These are phyloP conservation scores for Brachyopa scutellaris DNA, from an alignment of 2,888 invertebrate genomes.

Conservation along the genomic window DNA sequence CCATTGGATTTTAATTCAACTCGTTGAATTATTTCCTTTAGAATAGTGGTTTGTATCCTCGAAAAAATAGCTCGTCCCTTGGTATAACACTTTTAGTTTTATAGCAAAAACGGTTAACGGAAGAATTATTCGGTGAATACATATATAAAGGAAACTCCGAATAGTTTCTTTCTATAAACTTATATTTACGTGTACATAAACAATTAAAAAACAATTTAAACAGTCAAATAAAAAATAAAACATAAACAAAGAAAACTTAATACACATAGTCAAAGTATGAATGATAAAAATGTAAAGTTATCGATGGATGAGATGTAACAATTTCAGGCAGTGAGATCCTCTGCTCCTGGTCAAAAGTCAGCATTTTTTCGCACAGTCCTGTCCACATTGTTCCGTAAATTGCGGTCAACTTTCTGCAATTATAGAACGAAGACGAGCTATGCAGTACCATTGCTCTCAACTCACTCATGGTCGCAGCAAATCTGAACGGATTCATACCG, in stretches of 20 bases:
- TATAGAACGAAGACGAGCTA: conserved; percentile 13
- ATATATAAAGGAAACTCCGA: too few species aligned
- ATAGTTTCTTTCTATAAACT: too few species aligned
- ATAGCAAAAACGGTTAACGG: too few species aligned
- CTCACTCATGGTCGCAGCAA: conserved; percentile 70
- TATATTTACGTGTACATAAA: too few species aligned
- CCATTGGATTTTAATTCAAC: too few species aligned
- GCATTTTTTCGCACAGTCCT: conserved; percentile 77
- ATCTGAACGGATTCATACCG: conserved; percentile 76
- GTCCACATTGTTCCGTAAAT: conserved; percentile 76
- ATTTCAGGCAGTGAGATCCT: conserved; percentile 78
- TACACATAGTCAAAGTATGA: conserved; percentile 79
- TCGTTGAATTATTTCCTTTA: too few species aligned
- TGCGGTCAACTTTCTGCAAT: conserved; percentile 74
- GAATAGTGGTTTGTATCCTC: too few species aligned
- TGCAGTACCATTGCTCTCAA: conserved; percentile 69
- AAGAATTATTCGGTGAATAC: too few species aligned
- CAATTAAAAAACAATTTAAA: conserved; percentile 2
- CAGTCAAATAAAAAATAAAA: not conserved
- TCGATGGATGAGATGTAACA: conserved; percentile 74
- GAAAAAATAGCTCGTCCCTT: too few species aligned
- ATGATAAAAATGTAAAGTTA: conserved; percentile 76
- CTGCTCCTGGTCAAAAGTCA: conserved; percentile 76
- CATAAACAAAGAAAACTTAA: conserved; percentile 48
- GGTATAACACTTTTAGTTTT: too few species aligned